These are phyloP conservation scores for Dufourea novaeangliae DNA, from an alignment of 1,140 invertebrate genomes.

Conservation along the genomic window DNA sequence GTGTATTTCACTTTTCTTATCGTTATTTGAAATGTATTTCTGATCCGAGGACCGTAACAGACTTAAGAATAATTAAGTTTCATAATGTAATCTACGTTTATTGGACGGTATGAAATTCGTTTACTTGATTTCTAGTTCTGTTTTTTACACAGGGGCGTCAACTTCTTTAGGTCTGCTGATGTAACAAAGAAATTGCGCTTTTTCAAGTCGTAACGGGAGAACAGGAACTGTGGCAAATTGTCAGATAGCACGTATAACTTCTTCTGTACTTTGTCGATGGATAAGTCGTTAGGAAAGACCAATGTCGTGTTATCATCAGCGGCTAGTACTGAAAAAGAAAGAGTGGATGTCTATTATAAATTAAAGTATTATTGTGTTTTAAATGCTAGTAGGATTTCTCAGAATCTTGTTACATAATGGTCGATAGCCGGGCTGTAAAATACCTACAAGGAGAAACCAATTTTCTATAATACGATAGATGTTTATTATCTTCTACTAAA, in stretches of 20 bases:
- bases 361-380: neutral
- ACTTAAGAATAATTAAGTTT: neutral
- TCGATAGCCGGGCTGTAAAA: neutral
- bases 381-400: neutral
- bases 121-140: neutral
- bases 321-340: slow-evolving; percentile 70
- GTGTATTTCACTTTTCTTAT: too few species aligned
- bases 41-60: too few species aligned
- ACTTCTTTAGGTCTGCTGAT: slow-evolving; percentile 43
- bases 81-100: neutral
- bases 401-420: slow-evolving; percentile 18
- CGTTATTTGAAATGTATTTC: too few species aligned
- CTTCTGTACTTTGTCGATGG: slow-evolving; percentile 66
- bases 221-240: slow-evolving; percentile 85
- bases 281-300: slow-evolving; percentile 79
- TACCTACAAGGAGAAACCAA: neutral
- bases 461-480: neutral
- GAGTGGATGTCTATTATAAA: neutral
- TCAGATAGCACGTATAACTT: slow-evolving; percentile 87
- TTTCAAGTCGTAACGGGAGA: slow-evolving; percentile 82
- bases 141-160: slow-evolving; percentile 48
- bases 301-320: slow-evolving; percentile 74
- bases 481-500: neutral
- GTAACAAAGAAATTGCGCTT: slow-evolving; percentile 82
- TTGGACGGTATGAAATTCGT: neutral